These are phyloP conservation scores for Labrus mixtus DNA, from an alignment of 2,113 vertebrate genomes.

Conservation along the genomic window DNA sequence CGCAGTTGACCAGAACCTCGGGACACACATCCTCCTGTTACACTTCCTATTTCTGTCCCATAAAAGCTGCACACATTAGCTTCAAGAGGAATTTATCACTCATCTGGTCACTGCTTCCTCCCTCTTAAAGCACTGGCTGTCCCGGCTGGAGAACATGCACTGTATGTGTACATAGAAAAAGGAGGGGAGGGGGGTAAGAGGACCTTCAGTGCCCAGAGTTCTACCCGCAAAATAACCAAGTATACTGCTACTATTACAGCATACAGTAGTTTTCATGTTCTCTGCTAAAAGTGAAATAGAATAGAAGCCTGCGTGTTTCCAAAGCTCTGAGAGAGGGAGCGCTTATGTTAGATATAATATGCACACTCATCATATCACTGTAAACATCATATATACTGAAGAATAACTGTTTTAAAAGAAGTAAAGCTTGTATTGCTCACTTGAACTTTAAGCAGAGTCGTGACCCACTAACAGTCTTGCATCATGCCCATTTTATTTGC, in stretches of 20 bases:
- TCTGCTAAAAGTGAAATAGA: neutral
- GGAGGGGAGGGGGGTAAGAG: neutral
- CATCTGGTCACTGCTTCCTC: slow-evolving; percentile 5
- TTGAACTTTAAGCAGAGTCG: neutral
- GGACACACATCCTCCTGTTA: slow-evolving; percentile 62
- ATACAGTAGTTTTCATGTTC: neutral
- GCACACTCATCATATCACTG: too few species aligned
- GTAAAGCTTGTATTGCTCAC: neutral
- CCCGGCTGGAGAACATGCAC: neutral
- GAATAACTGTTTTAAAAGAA: neutral
- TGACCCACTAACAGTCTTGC: slow-evolving; percentile 19
- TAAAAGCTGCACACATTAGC: slow-evolving; percentile 37
- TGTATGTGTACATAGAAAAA: neutral
- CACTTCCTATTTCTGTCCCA: slow-evolving; percentile 71
- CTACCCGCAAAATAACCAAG: neutral
- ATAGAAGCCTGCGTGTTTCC: neutral
- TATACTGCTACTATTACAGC: neutral
- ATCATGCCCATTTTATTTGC: slow-evolving; percentile 1
- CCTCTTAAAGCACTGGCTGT: neutral
- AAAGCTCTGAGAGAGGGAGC: neutral
- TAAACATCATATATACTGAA: neutral
- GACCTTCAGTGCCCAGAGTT: neutral
- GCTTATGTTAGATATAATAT: too few species aligned
- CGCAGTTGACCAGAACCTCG: slow-evolving; percentile 61
- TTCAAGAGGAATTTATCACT: slow-evolving; percentile 44